Evolutionary conservation across 2,113 vertebrate species (phyloP).

Genomic region (Mirounga angustirostris): DNA sequence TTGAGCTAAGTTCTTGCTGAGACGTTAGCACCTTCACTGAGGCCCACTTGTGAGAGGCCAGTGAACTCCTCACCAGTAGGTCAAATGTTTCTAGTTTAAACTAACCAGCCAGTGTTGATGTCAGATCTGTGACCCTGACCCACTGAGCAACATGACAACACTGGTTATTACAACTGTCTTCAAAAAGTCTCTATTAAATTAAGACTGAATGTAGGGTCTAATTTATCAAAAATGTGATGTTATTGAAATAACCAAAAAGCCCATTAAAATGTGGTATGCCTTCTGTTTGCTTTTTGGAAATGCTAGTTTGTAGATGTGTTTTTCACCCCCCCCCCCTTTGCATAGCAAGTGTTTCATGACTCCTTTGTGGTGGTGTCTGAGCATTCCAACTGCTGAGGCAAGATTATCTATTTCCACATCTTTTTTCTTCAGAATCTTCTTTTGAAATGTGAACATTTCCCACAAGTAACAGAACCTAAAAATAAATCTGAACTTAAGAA

Average conservation of each 20-base stretch:
- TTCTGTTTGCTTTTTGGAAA: neutral
- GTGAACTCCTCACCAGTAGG: neutral
- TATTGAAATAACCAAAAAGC: neutral
- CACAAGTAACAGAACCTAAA: neutral
- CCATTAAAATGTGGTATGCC: neutral
- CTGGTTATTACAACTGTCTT: neutral
- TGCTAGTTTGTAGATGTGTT: neutral
- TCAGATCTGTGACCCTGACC: neutral
- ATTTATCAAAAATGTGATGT: neutral
- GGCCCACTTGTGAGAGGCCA: neutral
- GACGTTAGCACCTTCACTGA: neutral
- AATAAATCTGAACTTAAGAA: neutral
- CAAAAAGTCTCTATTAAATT: neutral
- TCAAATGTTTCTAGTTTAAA: neutral
- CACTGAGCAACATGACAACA: neutral
- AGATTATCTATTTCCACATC: neutral
- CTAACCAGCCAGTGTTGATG: neutral
- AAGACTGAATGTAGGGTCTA: neutral
- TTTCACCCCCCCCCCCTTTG: neutral
- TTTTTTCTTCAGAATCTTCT: neutral
- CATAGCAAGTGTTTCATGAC: no score
- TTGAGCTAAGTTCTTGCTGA: neutral
- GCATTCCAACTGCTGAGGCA: neutral
- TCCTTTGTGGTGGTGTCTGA: neutral
- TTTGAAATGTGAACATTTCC: slow-evolving; percentile 19